These are phyloP conservation scores for Cotesia congregata DNA, from an alignment of 2,888 invertebrate genomes.

Conservation along the genomic window DNA sequence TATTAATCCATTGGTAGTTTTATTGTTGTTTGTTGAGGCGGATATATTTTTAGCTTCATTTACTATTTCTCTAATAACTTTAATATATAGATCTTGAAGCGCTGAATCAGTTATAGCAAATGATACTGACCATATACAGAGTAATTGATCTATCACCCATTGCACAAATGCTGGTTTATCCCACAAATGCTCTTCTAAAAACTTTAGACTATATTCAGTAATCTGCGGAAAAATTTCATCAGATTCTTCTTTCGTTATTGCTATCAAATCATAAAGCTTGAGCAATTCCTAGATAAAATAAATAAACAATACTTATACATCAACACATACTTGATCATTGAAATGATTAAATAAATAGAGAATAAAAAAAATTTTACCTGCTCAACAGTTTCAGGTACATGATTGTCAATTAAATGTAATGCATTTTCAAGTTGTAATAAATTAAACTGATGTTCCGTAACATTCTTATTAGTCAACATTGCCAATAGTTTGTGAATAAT, in stretches of 20 bases:
- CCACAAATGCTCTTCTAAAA: constrained; percentile 71
- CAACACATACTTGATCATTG: neutral
- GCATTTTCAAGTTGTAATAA: constrained; percentile 50
- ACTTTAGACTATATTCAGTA: constrained; percentile 67
- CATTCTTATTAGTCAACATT: constrained; percentile 47
- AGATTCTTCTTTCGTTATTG: constrained; percentile 53
- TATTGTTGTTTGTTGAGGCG: neutral
- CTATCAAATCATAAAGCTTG: constrained; percentile 49
- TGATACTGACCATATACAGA: constrained; percentile 54
- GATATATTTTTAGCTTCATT: neutral
- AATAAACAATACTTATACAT: neutral
- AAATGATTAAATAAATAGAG: constrained; percentile 1
- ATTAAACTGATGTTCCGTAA: constrained; percentile 48
- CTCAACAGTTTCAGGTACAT: constrained; percentile 46
- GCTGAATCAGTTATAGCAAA: constrained; percentile 50
- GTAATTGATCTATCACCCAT: constrained; percentile 61
- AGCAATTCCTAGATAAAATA: constrained; percentile 52
- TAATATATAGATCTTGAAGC: constrained; percentile 60
- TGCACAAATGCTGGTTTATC: constrained; percentile 67
- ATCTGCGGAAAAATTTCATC: constrained; percentile 64
- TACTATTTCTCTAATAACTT: constrained; percentile 49
- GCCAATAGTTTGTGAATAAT: constrained; percentile 53
- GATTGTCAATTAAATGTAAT: constrained; percentile 49
- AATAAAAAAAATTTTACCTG: constrained; percentile 39
- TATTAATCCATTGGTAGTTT: neutral